Evolutionary conservation across 2,113 vertebrate species (phyloP), one percentile per base, ranked within the genome.

Genomic region (Erythrolamprus reginae): DNA sequence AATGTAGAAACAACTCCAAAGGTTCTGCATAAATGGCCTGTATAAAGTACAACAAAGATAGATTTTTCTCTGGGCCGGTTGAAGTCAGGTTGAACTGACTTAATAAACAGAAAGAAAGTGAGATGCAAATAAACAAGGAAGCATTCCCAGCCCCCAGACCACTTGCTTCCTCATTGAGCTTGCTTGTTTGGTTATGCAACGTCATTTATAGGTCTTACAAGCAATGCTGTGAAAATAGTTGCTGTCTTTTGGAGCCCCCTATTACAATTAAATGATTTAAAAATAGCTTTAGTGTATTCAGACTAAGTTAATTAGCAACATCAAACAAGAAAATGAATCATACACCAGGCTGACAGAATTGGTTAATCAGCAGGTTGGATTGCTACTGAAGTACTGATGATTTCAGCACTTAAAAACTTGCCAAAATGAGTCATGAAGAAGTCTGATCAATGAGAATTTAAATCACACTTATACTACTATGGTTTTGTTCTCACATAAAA

Each of bases 291-390:
- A 53, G 51, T 58, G 24, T n/a, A n/a, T 52, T 17, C 55, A 84
- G 70, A 83, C n/a, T 83, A 86, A 92, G 21, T 87, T 85, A 77
- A 87, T 92, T 89, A 51, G 51, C 82, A 52, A 87, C 50, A 85
- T 82, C 38, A 82, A 84, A 61, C 56, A 48, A 84, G 61, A 86
- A 82, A 83, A 83, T 89, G 91, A 89, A 19, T 92, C 84, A 92
- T 82, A 2, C 47, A 33, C 6, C 58, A 42, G 82, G 50, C 89
- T 28, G 52, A 89, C 65, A 90, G 70, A 87, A 48, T 38, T 87
- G 53, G 88, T 89, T 92, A 89, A 83, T 87, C 84, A 89, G 87
- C 65, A 33, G 17, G 84, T 87, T 87, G 88, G 70, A 87, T 87
- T 61, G 33, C 65, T n/a, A n/a, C n/a, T n/a, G 84, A 82, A 89